Evolutionary conservation across 64 coral and sea anemone genomes (phyloP), one percentile per base, ranked within the genome.

Genomic region (Montipora efflorescens): DNA sequence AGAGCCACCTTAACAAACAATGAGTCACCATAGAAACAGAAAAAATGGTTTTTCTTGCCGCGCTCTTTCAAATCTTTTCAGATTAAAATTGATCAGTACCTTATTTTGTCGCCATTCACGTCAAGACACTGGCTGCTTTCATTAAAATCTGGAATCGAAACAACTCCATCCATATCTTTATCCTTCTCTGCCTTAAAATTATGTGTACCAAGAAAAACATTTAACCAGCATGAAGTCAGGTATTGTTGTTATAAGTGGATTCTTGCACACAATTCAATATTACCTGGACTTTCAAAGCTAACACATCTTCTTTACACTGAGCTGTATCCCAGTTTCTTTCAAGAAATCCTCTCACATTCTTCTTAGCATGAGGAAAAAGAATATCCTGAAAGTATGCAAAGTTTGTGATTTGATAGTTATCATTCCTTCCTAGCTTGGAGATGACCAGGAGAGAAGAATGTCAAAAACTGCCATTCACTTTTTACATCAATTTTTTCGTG

Each of bases 311-410:
- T 87, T 87, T 75, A 80, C 95, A 96, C 74, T 94, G 86, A 62
- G 36, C 50, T 20, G 80, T 94, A 11, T 43, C 44, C 95, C 95
- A 96, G 69, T 87, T 84, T 59, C 86, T 96, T 49, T 96, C 88
- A 48, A 96, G 88, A 86, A 81, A 94, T 25, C 53, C 55, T 14
- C 69, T 84, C 49, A 94, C 95, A 94, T 94, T 96, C 20, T 94
- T 81, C 48, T 77, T 93, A 16, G 88, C 91, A 87, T 96, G 90
- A 21, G 95, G 95, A 77, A 96, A 96, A 8, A 96, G 76, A 20
- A 89, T 16, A 76, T 96, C 88, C 95, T 96, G 52, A 18, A 81
- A 6, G 23, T 5, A 72, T 67, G 50, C 46, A 36, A 4, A 46
- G 46, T 67, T 8, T 5, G 8, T 46, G 5, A 8, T 57, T 36